Conservation (phyloP, 2,797 vertebrate genomes). For the Threskiornis aethiopicus region DNA sequence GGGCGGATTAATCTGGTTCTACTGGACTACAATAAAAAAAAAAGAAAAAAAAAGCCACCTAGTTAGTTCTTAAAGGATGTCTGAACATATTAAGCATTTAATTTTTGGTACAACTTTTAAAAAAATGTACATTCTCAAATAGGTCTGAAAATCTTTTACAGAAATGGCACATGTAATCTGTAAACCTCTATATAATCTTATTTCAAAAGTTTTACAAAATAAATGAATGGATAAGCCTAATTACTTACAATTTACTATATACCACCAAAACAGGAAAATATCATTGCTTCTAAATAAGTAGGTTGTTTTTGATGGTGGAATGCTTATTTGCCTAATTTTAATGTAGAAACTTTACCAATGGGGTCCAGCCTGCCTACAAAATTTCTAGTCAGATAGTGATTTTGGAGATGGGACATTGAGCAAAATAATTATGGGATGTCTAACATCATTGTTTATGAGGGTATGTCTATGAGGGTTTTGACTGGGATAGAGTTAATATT, state of each 20-base stretch:
- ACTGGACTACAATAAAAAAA: neutral
- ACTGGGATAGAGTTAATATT: neutral
- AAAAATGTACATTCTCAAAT: neutral
- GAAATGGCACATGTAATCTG: neutral
- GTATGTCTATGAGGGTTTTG: neutral
- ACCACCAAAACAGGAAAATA: neutral
- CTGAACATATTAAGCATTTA: neutral
- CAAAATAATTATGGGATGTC: neutral
- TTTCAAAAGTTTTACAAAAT: neutral
- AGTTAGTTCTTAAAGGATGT: neutral
- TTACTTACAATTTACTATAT: neutral
- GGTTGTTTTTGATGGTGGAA: neutral
- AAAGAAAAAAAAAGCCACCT: neutral
- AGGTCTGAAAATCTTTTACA: neutral
- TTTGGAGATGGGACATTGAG: neutral
- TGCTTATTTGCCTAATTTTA: neutral
- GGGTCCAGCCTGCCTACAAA: neutral
- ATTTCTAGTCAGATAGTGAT: neutral
- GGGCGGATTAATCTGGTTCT: neutral
- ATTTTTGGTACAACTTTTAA: neutral
- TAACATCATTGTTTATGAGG: neutral
- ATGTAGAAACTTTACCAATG: neutral
- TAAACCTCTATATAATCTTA: neutral
- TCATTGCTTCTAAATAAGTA: neutral
- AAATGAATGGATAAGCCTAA: neutral